Evolutionary conservation across 1,140 invertebrate species (phyloP).

Genomic region (Drosophila nebulosa): DNA sequence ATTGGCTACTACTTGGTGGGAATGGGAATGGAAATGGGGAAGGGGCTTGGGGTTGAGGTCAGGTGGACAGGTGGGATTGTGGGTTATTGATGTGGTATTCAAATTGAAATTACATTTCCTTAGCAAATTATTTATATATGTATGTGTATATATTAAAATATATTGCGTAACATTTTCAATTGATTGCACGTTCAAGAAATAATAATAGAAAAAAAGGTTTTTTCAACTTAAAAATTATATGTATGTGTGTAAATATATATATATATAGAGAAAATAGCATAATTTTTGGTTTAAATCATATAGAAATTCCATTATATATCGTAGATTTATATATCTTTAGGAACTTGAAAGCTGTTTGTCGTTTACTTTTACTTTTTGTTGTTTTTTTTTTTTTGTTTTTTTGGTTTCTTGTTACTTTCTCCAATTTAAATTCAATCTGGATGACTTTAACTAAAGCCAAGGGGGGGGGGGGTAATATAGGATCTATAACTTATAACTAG

Average conservation of each 20-base stretch:
- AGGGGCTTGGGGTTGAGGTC: too few relatives aligned
- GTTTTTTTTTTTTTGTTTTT: neutral
- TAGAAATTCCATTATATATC: neutral
- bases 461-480: too few relatives aligned
- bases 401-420: neutral
- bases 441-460: neutral
- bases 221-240: neutral
- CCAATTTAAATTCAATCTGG: conserved; percentile 2
- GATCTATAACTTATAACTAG: neutral
- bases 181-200: neutral
- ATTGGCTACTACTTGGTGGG: neutral
- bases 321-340: neutral
- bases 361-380: neutral
- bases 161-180: neutral
- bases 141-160: too few relatives aligned
- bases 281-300: neutral
- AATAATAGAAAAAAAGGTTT: neutral
- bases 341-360: neutral
- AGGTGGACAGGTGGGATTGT: neutral
- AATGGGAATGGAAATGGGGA: neutral
- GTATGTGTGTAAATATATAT: too few relatives aligned
- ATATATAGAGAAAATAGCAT: neutral
- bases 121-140: neutral
- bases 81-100: neutral
- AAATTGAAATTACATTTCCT: neutral